Evolutionary conservation across 1,140 invertebrate species (phyloP), one percentile per base, ranked within the genome.

Genomic region (Ceratosolen fusciceps): DNA sequence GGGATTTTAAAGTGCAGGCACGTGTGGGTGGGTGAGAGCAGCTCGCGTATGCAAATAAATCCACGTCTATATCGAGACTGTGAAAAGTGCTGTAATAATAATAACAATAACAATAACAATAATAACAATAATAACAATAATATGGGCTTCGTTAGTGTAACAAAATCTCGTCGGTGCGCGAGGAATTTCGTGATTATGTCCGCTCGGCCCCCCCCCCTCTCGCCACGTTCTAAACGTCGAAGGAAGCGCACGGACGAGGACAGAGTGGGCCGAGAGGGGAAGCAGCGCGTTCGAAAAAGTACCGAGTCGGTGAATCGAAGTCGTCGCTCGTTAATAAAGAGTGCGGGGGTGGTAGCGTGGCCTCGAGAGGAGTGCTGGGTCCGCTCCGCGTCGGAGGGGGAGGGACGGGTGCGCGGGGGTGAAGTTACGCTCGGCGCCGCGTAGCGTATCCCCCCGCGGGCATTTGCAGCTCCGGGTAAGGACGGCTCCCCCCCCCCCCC

Each of bases 301-400:
- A 65, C 37, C 47, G 21, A 47, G 43, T 29, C 14, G 34, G 34
- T 5, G 14, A 7, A 52, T 31, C 16, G 49, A 71, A 52, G 14
- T 52, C 26, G 21, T 52, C 24, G 68, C 26, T 52, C 39, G 43
- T 52, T 71, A 54, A 26, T 10, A 52, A 9, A 14, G 52, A 56
- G 52, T 21, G 52, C 1, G 21, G 26, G n/a, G 12, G 52, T 37
- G 12, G 67, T 68, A 68, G 47, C 58, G 39, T 19, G 21, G n/a
- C 56, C 71, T 77, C 24, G 34, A 67, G 34, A 72, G 72, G 39
- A 43, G 68, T n/a, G 65, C n/a, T n/a, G n/a, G n/a, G n/a, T n/a
- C n/a, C n/a, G n/a, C n/a, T n/a, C n/a, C n/a, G n/a, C n/a, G n/a
- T n/a, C n/a, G n/a, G n/a, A n/a, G n/a, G n/a, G 5, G 31, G n/a